phyloP scores from a whole-genome alignment of 2,888 invertebrate genomes.

The Lepidocyrtoides sp. region DNA sequence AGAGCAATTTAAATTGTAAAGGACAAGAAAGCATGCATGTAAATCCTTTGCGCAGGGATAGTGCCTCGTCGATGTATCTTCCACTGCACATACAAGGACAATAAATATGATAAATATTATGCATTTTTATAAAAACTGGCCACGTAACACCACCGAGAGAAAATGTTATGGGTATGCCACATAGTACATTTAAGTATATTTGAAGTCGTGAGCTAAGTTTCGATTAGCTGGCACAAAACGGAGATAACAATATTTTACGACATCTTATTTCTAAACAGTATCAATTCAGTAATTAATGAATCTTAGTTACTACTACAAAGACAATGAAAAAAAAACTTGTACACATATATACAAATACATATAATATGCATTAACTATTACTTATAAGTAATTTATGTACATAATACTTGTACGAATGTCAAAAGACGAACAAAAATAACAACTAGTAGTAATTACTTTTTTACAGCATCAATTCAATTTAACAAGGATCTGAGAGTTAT shows the following conservation, averaged over 20 bases:
- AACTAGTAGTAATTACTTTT: background rate
- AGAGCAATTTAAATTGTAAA: background rate
- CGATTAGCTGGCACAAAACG: conserved; percentile 71
- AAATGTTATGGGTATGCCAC: background rate
- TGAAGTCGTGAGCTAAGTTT: conserved; percentile 69
- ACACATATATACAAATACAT: conserved; percentile 26
- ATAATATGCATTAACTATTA: background rate
- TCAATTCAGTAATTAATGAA: too few species aligned
- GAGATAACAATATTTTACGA: background rate
- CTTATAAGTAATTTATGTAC: conserved; percentile 55
- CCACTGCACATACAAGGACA: too few species aligned
- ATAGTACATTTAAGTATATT: conserved; percentile 23
- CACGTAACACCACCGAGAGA: conserved; percentile 29
- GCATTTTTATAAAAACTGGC: conserved; percentile 43
- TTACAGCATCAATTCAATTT: conserved; percentile 25
- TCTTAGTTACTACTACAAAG: background rate
- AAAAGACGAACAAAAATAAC: conserved; percentile 33
- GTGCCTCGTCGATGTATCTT: too few species aligned
- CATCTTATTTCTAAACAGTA: conserved; percentile 20
- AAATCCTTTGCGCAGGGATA: background rate
- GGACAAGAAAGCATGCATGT: background rate
- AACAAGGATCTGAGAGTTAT: background rate
- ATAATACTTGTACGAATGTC: conserved; percentile 77
- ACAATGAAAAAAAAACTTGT: conserved; percentile 36
- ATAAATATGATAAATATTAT: conserved; percentile 1